phyloP scores from a whole-genome alignment of 2,888 invertebrate genomes.

The Drosophila antonietae region DNA sequence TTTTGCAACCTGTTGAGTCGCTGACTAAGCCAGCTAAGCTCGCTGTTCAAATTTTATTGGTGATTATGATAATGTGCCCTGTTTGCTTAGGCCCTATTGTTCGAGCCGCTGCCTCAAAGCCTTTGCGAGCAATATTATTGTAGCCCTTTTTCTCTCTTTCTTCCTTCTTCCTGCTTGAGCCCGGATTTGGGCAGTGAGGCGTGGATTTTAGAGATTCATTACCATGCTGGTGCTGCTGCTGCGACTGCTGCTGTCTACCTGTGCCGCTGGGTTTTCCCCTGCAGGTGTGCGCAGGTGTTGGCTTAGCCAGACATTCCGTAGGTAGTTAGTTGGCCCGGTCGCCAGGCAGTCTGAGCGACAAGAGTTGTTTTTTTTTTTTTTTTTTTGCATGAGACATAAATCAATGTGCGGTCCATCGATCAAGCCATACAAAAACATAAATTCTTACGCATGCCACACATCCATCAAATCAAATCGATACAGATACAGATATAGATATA shows the following conservation, averaged over 20 bases:
- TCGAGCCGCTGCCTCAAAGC: not conserved
- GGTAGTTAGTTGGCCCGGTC: slow-evolving; percentile 17
- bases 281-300: slow-evolving; percentile 67
- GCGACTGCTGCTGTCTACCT: slow-evolving; percentile 25
- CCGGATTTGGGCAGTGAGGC: slow-evolving; percentile 66
- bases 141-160: slow-evolving; percentile 52
- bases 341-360: slow-evolving; percentile 64
- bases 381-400: slow-evolving; percentile 70
- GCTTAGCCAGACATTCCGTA: slow-evolving; percentile 37
- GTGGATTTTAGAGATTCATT: slow-evolving; percentile 82
- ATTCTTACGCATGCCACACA: slow-evolving; percentile 81
- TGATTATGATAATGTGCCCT: slow-evolving; percentile 74
- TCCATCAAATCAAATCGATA: slow-evolving; percentile 63
- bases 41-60: slow-evolving; percentile 68
- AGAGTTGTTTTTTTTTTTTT: not conserved
- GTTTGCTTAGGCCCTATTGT: slow-evolving; percentile 61
- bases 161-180: slow-evolving; percentile 22
- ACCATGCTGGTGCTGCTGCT: slow-evolving; percentile 22
- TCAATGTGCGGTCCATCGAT: slow-evolving; percentile 72
- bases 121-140: slow-evolving; percentile 45
- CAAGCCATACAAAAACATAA: slow-evolving; percentile 54
- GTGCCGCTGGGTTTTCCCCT: slow-evolving; percentile 47
- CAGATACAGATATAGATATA: slow-evolving; percentile 22
- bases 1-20: slow-evolving; percentile 47
- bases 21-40: slow-evolving; percentile 37